A percentile compares a stretch with the other conserved stretches of the same genome.
phyloP scores from a whole-genome alignment of 2,888 invertebrate genomes.

The Erannis defoliaria region DNA sequence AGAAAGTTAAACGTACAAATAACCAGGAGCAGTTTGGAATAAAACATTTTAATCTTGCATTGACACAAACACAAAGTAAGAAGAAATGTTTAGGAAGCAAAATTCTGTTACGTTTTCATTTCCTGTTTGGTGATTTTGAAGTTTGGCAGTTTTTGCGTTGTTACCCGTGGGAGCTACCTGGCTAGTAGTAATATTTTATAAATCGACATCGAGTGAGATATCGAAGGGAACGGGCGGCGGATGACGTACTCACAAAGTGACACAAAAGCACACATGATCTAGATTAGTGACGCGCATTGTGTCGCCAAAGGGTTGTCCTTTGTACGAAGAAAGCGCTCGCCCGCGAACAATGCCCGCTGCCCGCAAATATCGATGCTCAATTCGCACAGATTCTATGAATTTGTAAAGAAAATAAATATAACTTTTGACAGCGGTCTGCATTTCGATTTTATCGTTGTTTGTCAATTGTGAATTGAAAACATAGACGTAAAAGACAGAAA shows the following conservation, averaged over 20 bases:
- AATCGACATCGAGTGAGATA: slow-evolving; percentile 86
- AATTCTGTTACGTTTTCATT: slow-evolving; percentile 70
- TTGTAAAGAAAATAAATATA: slow-evolving; percentile 86
- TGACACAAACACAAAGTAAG: slow-evolving; percentile 57
- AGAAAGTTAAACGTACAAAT: slow-evolving; percentile 58
- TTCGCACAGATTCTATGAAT: slow-evolving; percentile 84
- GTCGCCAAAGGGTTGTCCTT: slow-evolving; percentile 84
- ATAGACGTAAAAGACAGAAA: slow-evolving; percentile 62
- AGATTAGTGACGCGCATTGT: slow-evolving; percentile 86
- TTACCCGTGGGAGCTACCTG: slow-evolving; percentile 84
- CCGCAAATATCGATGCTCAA: slow-evolving; percentile 80
- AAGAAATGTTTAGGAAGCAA: slow-evolving; percentile 51
- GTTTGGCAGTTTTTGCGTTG: slow-evolving; percentile 73
- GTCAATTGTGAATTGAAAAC: slow-evolving; percentile 73
- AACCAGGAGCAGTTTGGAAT: slow-evolving; percentile 56
- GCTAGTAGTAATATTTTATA: slow-evolving; percentile 81
- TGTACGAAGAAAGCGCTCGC: slow-evolving; percentile 69
- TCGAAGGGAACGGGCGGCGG: slow-evolving; percentile 57
- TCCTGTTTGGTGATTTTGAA: slow-evolving; percentile 79
- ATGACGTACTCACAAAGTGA: slow-evolving; percentile 61
- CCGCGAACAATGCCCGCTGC: slow-evolving; percentile 67
- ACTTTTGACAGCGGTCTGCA: slow-evolving; percentile 82
- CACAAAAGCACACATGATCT: slow-evolving; percentile 84
- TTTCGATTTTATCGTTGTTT: slow-evolving; percentile 81
- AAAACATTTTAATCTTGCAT: slow-evolving; percentile 55